Evolutionary conservation across 2,797 vertebrate species (phyloP).

Genomic region (Anas bahamensis): DNA sequence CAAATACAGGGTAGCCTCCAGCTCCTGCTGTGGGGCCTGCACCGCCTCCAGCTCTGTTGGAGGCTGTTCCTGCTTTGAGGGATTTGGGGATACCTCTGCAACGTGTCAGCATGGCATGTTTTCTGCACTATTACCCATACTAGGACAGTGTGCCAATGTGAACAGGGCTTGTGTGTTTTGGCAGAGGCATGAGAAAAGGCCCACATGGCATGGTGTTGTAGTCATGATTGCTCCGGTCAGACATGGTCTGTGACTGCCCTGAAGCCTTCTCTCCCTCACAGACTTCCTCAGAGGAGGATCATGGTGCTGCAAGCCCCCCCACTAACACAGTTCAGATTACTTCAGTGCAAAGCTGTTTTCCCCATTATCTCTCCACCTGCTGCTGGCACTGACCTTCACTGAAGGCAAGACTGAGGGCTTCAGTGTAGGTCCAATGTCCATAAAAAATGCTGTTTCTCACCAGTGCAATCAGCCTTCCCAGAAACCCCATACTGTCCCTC

Average conservation of each 20-base stretch:
- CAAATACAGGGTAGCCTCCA: background rate
- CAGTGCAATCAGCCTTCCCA: background rate
- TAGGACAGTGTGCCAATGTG: background rate
- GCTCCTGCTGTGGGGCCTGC: background rate
- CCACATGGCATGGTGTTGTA: background rate
- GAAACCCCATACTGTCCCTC: background rate
- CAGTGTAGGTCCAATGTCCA: background rate
- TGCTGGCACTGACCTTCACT: background rate
- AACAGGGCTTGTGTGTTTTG: background rate
- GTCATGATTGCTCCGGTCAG: background rate
- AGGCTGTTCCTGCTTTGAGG: background rate
- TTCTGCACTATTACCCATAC: background rate
- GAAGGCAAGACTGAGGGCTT: background rate
- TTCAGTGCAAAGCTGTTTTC: background rate
- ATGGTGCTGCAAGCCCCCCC: background rate
- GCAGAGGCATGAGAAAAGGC: background rate
- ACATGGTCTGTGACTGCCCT: background rate
- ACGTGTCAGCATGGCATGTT: accelerated
- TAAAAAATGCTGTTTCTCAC: background rate
- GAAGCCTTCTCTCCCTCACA: background rate
- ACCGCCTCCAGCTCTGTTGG: background rate
- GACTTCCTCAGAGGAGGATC: background rate
- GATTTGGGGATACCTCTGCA: background rate
- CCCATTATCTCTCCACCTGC: background rate
- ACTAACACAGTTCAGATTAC: background rate